Conservation (phyloP, 53 echinoderm and acorn worm genomes). For the Luidia sarsii region DNA sequence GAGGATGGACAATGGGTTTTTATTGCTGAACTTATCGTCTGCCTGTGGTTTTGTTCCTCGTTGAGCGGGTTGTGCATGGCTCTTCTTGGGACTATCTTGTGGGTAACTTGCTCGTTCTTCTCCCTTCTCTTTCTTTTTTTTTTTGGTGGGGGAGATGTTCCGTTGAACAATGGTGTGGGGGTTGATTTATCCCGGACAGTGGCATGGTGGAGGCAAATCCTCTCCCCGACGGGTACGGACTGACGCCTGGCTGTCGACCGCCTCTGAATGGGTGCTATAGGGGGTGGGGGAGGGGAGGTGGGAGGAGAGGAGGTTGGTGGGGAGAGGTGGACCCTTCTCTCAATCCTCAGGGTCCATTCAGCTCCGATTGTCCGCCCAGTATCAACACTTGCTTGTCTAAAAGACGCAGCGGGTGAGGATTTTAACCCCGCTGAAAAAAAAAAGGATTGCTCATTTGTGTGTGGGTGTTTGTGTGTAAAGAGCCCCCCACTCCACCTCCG, state of each 20-base stretch:
- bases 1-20: too few species aligned
- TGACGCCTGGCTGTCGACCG: constrained; percentile 50
- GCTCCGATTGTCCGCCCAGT: constrained; percentile 16
- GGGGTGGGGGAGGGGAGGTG: too few species aligned
- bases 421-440: neutral
- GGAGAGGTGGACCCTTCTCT: too few species aligned
- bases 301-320: too few species aligned
- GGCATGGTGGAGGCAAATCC: neutral
- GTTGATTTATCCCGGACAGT: constrained; percentile 1
- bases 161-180: constrained; percentile 16
- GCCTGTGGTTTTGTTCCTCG: too few species aligned
- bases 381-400: constrained; percentile 38
- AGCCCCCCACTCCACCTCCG: neutral
- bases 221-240: neutral
- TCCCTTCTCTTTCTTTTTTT: too few species aligned
- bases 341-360: neutral
- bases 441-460: constrained; percentile 45
- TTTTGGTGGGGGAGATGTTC: neutral
- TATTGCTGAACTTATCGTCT: too few species aligned
- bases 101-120: neutral
- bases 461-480: too few species aligned
- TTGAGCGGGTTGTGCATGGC: too few species aligned
- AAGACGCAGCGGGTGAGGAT: neutral
- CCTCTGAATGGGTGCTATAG: constrained; percentile 12
- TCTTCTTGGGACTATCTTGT: too few species aligned